Conservation (phyloP, 2,888 invertebrate species). For the Tiliacea aurago region DNA sequence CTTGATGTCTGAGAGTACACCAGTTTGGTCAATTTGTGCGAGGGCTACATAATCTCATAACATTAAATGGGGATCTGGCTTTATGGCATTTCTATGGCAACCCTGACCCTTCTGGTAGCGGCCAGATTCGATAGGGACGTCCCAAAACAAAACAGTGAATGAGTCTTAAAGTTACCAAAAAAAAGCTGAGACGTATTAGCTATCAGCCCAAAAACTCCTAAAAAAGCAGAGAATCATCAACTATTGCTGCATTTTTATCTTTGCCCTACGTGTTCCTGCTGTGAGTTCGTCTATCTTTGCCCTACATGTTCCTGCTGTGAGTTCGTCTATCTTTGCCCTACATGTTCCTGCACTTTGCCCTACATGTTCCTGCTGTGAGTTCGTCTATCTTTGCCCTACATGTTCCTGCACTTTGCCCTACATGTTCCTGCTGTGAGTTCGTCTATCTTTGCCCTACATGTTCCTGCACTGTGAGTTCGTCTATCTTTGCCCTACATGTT, state of each 20-base stretch:
- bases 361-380: no score
- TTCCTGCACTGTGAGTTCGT: no score
- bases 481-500: no score
- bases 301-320: no score
- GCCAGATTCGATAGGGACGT: constrained; percentile 28
- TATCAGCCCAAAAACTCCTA: not conserved
- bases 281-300: no score
- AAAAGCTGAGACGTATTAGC: no score
- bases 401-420: no score
- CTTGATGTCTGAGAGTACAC: constrained; percentile 39
- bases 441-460: no score
- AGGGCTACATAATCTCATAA: constrained; percentile 58
- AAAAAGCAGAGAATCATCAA: not conserved
- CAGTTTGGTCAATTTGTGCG: constrained; percentile 55
- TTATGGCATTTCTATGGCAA: constrained; percentile 57
- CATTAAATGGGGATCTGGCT: constrained; percentile 57
- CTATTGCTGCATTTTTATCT: not conserved
- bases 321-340: no score
- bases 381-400: no score
- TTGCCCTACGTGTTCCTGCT: not conserved
- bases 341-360: no score
- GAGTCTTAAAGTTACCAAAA: not conserved
- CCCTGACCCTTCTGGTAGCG: constrained; percentile 34
- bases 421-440: not conserved
- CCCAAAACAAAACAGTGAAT: not conserved